These are phyloP conservation scores for Laothoe populi DNA, from an alignment of 2,888 invertebrate species.

Conservation along the genomic window DNA sequence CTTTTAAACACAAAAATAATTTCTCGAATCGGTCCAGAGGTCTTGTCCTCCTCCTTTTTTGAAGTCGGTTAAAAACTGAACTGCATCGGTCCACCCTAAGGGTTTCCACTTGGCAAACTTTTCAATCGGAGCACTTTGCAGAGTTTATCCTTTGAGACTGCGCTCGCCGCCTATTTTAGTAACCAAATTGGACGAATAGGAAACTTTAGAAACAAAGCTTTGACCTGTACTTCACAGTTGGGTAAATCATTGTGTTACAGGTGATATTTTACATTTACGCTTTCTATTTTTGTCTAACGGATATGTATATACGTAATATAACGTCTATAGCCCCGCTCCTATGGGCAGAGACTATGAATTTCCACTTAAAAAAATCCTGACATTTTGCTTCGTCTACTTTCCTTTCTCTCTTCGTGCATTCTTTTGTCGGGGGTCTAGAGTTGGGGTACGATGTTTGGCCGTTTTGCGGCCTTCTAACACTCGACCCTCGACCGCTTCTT, in stretches of 20 bases:
- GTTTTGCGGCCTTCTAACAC: too few species aligned
- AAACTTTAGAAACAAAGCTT: constrained; percentile 37
- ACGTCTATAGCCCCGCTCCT: too few species aligned
- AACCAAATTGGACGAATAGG: constrained; percentile 59
- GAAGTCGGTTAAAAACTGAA: constrained; percentile 43
- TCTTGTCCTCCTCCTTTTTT: too few species aligned
- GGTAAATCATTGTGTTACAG: constrained; percentile 10
- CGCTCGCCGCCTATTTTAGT: constrained; percentile 59
- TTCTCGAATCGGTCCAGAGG: too few species aligned
- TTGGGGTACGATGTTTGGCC: too few species aligned
- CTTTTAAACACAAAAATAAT: too few species aligned
- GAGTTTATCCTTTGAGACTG: constrained; percentile 64
- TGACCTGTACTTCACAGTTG: constrained; percentile 30
- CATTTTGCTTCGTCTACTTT: too few species aligned
- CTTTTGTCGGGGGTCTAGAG: too few species aligned
- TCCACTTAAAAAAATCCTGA: too few species aligned
- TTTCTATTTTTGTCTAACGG: background rate
- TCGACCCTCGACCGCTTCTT: too few species aligned
- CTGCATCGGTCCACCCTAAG: constrained; percentile 59
- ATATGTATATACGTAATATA: background rate
- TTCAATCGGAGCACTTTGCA: constrained; percentile 66
- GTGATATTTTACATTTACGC: background rate
- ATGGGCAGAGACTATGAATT: too few species aligned
- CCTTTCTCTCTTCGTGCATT: too few species aligned
- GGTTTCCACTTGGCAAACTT: constrained; percentile 62